Evolutionary conservation across 2,113 vertebrate species (phyloP).

Genomic region (Pachypanchax playfairii): DNA sequence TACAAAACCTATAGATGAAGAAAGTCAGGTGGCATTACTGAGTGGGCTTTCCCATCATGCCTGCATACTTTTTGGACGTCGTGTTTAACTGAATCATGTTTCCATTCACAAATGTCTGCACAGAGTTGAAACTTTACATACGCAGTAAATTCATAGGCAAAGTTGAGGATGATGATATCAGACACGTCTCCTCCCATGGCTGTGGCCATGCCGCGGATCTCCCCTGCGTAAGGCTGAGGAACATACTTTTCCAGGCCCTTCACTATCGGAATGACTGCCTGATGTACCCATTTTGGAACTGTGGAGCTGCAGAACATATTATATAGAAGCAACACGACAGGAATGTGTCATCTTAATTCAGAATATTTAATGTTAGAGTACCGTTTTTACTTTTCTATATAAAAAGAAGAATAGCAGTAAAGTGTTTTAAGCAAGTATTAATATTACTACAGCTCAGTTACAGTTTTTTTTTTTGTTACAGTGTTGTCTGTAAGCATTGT

Average conservation of each 20-base stretch:
- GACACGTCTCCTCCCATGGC: conserved; percentile 72
- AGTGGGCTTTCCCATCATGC: background rate
- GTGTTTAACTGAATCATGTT: too few species aligned
- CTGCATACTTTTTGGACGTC: background rate
- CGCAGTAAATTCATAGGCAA: conserved; percentile 90
- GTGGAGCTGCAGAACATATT: conserved; percentile 70
- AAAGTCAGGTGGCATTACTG: conserved; percentile 12
- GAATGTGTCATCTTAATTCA: background rate
- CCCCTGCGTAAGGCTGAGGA: conserved; percentile 82
- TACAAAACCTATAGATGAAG: conserved; percentile 86
- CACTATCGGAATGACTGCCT: conserved; percentile 67
- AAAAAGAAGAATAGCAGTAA: too few species aligned
- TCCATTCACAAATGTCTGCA: background rate
- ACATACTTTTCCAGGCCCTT: conserved; percentile 73
- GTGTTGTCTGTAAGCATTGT: too few species aligned
- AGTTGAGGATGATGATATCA: conserved; percentile 87
- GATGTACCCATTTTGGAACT: conserved; percentile 87
- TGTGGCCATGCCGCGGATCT: conserved; percentile 83
- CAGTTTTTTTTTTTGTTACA: too few species aligned
- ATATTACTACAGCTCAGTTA: too few species aligned
- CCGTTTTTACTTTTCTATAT: too few species aligned
- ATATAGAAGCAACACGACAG: background rate
- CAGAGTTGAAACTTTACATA: conserved; percentile 71
- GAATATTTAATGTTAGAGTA: background rate
- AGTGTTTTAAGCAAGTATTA: too few species aligned